Conservation (phyloP, 1,140 invertebrate species). For the Drosophila mojavensis region DNA sequence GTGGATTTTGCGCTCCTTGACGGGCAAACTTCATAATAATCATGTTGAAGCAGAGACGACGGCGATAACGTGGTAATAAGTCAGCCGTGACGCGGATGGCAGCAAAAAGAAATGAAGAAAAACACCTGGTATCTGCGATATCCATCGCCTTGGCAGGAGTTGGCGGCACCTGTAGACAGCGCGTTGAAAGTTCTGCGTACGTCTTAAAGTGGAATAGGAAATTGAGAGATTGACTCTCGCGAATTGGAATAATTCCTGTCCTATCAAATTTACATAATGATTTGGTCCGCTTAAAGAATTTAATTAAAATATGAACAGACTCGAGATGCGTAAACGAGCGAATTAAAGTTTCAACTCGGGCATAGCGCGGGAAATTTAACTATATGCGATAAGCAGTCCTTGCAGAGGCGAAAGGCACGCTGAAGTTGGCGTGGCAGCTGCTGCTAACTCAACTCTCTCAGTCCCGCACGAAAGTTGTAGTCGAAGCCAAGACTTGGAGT, state of each 20-base stretch:
- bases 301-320: constrained; percentile 58
- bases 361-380: constrained; percentile 42
- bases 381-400: constrained; percentile 49
- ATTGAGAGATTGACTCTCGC: constrained; percentile 49
- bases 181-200: constrained; percentile 33
- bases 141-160: constrained; percentile 41
- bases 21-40: constrained; percentile 68
- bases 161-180: constrained; percentile 26
- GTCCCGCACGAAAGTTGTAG: constrained; percentile 21
- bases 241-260: constrained; percentile 58
- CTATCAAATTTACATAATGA: constrained; percentile 66
- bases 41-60: constrained; percentile 41
- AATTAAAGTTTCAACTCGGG: constrained; percentile 51
- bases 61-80: constrained; percentile 56
- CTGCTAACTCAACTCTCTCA: constrained; percentile 8
- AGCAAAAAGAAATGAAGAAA: background rate
- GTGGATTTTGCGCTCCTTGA: constrained; percentile 53
- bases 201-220: constrained; percentile 31
- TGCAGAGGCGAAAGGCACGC: constrained; percentile 40
- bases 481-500: constrained; percentile 6
- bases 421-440: constrained; percentile 40
- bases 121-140: constrained; percentile 46
- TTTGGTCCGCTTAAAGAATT: constrained; percentile 58
- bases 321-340: constrained; percentile 14
- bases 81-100: constrained; percentile 34